phyloP scores from a whole-genome alignment of 2,888 invertebrate species.

The Nymphalis urticae region DNA sequence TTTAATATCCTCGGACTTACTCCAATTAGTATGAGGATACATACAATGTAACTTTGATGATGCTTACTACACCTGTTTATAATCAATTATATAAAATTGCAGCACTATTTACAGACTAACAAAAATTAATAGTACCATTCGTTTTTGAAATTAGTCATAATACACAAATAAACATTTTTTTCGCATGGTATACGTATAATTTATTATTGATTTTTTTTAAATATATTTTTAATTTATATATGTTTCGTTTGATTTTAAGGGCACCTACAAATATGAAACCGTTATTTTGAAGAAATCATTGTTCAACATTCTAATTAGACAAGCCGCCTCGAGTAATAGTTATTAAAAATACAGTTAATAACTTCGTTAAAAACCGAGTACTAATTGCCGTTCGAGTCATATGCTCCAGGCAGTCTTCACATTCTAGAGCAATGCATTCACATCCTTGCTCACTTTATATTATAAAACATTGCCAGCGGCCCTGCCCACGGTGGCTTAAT shows the following conservation, averaged over 20 bases:
- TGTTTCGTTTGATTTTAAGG: neutral
- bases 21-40: neutral
- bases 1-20: neutral
- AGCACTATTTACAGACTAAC: no score
- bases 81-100: no score
- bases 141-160: no score
- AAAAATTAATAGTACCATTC: no score
- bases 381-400: conserved; percentile 41
- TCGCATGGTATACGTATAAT: neutral
- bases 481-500: conserved; percentile 35
- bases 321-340: conserved; percentile 53
- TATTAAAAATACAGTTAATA: conserved; percentile 52
- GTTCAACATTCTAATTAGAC: conserved; percentile 60
- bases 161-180: neutral
- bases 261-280: conserved; percentile 53
- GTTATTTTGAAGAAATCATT: conserved; percentile 50
- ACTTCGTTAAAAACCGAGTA: conserved; percentile 43
- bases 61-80: no score
- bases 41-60: no score
- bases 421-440: conserved; percentile 37
- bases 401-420: conserved; percentile 35
- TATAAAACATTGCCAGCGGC: conserved; percentile 33
- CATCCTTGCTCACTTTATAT: conserved; percentile 36
- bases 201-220: neutral
- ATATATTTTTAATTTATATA: neutral